Evolutionary conservation across 2,113 vertebrate genomes (phyloP).

Genomic region (Romanogobio albipinnatus): DNA sequence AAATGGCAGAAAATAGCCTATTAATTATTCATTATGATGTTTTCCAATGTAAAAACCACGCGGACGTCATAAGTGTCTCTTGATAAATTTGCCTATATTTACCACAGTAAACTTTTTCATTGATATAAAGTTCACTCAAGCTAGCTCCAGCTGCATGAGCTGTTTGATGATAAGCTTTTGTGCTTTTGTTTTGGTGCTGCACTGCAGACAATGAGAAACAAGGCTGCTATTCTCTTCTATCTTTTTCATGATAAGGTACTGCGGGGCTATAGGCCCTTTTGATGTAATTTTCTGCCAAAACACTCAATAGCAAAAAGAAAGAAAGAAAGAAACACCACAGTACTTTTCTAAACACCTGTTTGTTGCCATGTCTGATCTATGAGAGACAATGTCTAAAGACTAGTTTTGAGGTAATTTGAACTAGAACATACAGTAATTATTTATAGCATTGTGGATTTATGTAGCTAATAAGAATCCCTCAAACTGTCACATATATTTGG

Average conservation of each 20-base stretch:
- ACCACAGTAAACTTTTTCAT: background rate
- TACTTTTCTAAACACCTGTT: conserved; percentile 1
- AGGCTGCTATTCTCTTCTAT: background rate
- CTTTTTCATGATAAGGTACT: conserved; percentile 4
- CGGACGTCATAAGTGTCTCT: too few relatives aligned
- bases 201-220: conserved; percentile 10
- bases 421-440: background rate
- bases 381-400: background rate
- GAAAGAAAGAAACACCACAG: background rate
- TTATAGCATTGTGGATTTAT: background rate
- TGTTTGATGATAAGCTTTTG: conserved; percentile 17
- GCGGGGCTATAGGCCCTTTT: background rate
- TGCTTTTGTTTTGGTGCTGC: background rate
- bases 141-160: background rate
- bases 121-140: background rate
- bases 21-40: too few relatives aligned
- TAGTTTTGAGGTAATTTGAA: background rate
- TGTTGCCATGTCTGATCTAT: background rate
- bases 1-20: too few relatives aligned
- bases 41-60: too few relatives aligned
- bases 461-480: background rate
- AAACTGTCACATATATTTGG: background rate
- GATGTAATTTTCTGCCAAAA: conserved; percentile 18
- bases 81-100: background rate
- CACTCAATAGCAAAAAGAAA: background rate